A percentile compares a stretch with the other conserved stretches of the same genome.
phyloP scores from a whole-genome alignment of 1,140 invertebrate species.

The Pachyrhynchus sulphureomaculatus region DNA sequence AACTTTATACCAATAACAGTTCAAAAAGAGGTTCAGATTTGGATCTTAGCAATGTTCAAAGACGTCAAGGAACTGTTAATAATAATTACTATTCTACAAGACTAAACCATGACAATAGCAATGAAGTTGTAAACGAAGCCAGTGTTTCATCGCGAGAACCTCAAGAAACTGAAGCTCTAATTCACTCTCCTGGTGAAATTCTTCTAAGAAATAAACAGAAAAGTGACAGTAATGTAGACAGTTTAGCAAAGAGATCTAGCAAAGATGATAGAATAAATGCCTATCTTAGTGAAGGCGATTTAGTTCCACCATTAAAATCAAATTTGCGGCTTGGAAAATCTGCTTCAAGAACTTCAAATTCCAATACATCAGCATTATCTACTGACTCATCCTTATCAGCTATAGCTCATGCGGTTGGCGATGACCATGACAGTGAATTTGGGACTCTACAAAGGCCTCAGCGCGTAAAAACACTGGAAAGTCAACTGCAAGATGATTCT shows the following conservation, averaged over 20 bases:
- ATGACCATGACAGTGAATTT: conserved; percentile 36
- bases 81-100: no score
- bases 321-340: conserved; percentile 5
- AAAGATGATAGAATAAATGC: conserved; percentile 29
- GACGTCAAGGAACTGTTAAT: background rate
- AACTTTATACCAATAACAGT: conserved; percentile 21
- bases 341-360: conserved; percentile 18
- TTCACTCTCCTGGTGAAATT: background rate
- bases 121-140: background rate
- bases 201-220: conserved; percentile 10
- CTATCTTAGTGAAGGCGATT: conserved; percentile 28
- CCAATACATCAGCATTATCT: conserved; percentile 13
- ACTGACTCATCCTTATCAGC: conserved; percentile 30
- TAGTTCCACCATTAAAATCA: conserved; percentile 12
- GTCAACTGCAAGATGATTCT: background rate
- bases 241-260: conserved; percentile 1
- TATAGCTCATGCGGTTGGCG: conserved; percentile 35
- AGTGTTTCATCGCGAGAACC: background rate
- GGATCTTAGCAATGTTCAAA: background rate
- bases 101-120: background rate
- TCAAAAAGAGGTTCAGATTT: conserved; percentile 7
- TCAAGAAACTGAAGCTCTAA: background rate
- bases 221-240: conserved; percentile 24
- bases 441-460: conserved; percentile 8
- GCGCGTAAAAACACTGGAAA: background rate